A percentile compares a stretch with the other conserved stretches of the same genome.
Conservation (phyloP, 2,113 vertebrate species). For the Bubalus kerabau region DNA sequence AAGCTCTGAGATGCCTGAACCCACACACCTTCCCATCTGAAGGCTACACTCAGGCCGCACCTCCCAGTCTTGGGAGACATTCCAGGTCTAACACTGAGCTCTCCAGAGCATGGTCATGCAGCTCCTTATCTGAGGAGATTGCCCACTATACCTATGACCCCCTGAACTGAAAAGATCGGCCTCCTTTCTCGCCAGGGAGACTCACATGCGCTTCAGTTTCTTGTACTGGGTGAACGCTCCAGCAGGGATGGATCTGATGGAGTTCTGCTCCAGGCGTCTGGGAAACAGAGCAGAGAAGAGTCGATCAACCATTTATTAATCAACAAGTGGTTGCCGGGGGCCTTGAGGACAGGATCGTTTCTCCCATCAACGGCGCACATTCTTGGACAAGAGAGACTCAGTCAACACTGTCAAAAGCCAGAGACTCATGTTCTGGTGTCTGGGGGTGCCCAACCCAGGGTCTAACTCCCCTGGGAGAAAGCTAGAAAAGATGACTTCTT, state of each 20-base stretch:
- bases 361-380: accelerated
- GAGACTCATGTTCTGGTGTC: not conserved
- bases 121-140: not conserved
- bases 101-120: accelerated
- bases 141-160: not conserved
- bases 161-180: not conserved
- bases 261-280: constrained; percentile 98
- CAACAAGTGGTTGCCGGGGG: not conserved
- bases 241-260: constrained; percentile 93
- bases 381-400: not conserved
- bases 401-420: not conserved
- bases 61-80: not conserved
- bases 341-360: not conserved
- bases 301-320: not conserved
- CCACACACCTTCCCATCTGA: not conserved
- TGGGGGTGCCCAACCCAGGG: not conserved
- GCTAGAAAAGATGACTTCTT: not conserved
- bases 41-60: accelerated
- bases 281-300: constrained; percentile 64
- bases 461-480: not conserved
- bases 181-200: constrained; percentile 1
- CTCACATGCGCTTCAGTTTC: constrained; percentile 99
- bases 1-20: not conserved
- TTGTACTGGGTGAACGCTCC: constrained; percentile 96
- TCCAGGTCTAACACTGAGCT: not conserved